phyloP scores from a whole-genome alignment of 2,113 vertebrate species.

The Raphicerus campestris region DNA sequence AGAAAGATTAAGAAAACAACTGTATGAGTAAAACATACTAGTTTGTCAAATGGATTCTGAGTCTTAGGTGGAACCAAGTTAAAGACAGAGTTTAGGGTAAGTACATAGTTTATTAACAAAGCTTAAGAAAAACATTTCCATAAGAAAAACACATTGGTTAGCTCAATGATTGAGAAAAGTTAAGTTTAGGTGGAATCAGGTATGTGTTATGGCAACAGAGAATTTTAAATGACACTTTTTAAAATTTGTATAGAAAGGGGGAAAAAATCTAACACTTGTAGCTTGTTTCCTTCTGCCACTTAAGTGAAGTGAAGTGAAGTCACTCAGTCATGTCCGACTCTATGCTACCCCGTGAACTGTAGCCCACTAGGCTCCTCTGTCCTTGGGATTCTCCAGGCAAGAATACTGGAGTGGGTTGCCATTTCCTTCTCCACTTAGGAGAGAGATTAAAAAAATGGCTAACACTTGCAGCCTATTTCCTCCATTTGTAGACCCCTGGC shows the following conservation, averaged over 20 bases:
- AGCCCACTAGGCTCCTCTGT: no score
- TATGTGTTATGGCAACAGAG: neutral
- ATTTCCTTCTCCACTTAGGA: no score
- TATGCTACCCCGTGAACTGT: no score
- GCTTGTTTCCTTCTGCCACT: neutral
- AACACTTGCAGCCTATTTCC: neutral
- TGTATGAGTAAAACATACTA: neutral
- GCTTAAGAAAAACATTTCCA: neutral
- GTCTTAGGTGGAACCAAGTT: neutral
- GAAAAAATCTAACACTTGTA: neutral
- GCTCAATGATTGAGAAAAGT: neutral
- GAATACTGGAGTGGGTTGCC: no score
- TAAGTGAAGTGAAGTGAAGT: no score
- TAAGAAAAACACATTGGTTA: neutral
- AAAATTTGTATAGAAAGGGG: neutral
- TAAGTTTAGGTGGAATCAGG: neutral
- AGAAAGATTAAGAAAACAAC: neutral
- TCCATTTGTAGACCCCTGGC: neutral
- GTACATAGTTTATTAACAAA: neutral
- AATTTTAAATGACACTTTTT: neutral
- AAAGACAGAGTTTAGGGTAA: neutral
- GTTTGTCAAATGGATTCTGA: neutral
- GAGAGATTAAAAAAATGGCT: fast-evolving
- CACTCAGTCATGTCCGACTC: no score
- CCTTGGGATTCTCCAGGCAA: no score